Base-by-base conservation (phyloP, 2,113 vertebrate genomes). In the Parus major region DNA sequence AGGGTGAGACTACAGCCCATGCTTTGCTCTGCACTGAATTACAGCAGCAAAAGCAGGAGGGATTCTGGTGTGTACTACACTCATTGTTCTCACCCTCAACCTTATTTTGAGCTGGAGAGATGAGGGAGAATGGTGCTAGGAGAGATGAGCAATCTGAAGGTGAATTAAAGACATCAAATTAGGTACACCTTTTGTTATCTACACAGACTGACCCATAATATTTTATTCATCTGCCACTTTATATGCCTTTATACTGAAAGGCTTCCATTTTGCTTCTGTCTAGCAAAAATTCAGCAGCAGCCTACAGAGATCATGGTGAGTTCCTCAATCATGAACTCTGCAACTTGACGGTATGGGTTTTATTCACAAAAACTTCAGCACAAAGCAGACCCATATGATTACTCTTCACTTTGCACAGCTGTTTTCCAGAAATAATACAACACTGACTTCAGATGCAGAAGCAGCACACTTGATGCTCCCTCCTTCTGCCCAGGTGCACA, bases 401-500 rank as follows among this genome's bases (percentile, higher is more conserved):
- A 39, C 63, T 21, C n/a, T 25, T 68, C 52, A 56, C 27, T 39
- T 68, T 47, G 77, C 63, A n/a, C 15, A 55, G 60, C 10, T 61
- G 10, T 63, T 80, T 82, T 66, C 46, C 59, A 72, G 66, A 42
- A 92, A 28, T 27, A 65, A 29, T 36, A 42, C 22, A 90, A 41
- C 63, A 69, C 25, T 42, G 55, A 69, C 31, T 55, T 82, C 63
- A 55, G 55, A 69, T 33, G 49, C 49, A 77, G 47, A 49, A 70
- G 71, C 49, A 77, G 71, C 35, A 70, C 71, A 42, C 11, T 33
- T 0, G 0, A 50, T 8, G 27, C 7, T 44, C 36, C 15, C 49
- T 73, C 64, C 25, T 85, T 29, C 35, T 52, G 68, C 49, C 47
- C 1, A 0, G 0, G 0, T 22, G 44, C 55, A n/a, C 10, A 31